Evolutionary conservation across 2,113 vertebrate species (phyloP), one percentile per base, ranked within the genome.

Genomic region (Centropristis striata): DNA sequence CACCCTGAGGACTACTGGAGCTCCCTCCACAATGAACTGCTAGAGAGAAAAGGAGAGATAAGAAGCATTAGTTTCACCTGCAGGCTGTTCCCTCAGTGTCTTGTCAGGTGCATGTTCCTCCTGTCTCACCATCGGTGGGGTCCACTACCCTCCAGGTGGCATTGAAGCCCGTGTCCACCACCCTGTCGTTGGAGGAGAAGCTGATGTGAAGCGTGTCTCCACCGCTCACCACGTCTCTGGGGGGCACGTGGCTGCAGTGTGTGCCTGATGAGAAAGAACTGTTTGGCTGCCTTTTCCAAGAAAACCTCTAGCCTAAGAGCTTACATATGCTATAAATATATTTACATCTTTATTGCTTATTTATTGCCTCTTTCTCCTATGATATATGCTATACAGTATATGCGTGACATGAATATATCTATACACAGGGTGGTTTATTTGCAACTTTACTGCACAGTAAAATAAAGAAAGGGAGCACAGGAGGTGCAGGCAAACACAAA

Each of bases 131-230:
- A 28, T 92, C 78, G 42, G 27, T 7, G 4, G 92, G 86, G 27
- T 94, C 87, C 60, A 94, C 84, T 28, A 88, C 93, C 86, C 55
- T 92, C 95, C 94, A 95, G 36, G 59, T 78, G 44, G 91, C 94
- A 1, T 4, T 36, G 81, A 96, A 96, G 75, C 95, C 95, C 0
- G 84, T 87, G 86, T 96, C 95, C 80, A 96, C 94, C 47, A 95
- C 88, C 44, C 81, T 93, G 83, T 88, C 80, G 37, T 95, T 95
- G 79, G 93, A 92, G 25, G 91, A 90, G 88, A 96, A 96, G 18
- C 23, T 79, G 74, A 96, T 73, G 12, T 67, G 81, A 73, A 95
- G 88, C 0, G 16, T 78, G 75, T 93, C 84, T 46, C 93, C 91
- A 47, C 81, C 75, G n/a, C 93, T 94, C 75, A 95, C 93, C 68